Percentiles rank a stretch among this genome's conserved stretches.
Conservation (phyloP, 2,797 vertebrate species). For the Fistularia commersonii region DNA sequence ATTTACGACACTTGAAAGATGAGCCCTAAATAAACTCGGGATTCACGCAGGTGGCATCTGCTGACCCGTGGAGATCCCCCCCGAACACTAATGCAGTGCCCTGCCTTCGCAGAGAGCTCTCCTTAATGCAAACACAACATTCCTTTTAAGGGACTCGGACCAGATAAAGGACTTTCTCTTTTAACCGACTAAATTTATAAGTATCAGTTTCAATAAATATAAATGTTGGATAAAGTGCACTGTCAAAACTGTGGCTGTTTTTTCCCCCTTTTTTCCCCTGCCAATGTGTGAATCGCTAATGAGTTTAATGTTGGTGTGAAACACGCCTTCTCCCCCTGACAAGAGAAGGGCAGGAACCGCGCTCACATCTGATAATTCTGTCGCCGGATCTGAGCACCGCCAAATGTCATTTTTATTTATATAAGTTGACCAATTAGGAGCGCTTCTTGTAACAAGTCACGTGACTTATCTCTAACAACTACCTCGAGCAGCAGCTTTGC, state of each 20-base stretch:
- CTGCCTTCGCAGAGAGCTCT: conserved; percentile 49
- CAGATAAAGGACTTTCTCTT: conserved; percentile 33
- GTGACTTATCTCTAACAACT: conserved; percentile 10
- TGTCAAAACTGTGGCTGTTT: not conserved
- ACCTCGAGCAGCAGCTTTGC: too few relatives aligned
- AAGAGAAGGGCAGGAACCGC: conserved; percentile 42
- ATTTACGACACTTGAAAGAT: conserved; percentile 18
- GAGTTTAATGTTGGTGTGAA: conserved; percentile 49
- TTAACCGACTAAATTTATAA: conserved; percentile 36
- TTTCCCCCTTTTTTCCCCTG: not conserved
- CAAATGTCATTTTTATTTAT: conserved; percentile 54
- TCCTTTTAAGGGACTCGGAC: conserved; percentile 66
- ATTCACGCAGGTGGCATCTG: conserved; percentile 38
- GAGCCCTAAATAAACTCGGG: conserved; percentile 42
- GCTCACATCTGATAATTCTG: conserved; percentile 40
- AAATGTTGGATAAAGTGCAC: not conserved
- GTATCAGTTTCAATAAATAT: conserved; percentile 10
- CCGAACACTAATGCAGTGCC: conserved; percentile 49
- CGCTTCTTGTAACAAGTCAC: conserved; percentile 35
- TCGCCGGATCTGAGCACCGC: conserved; percentile 43
- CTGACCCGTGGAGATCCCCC: conserved; percentile 52
- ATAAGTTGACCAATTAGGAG: conserved; percentile 62
- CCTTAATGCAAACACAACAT: conserved; percentile 61
- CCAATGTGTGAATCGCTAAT: conserved; percentile 47
- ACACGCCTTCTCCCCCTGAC: conserved; percentile 36